phyloP scores from a whole-genome alignment of 1,140 invertebrate species.

The Eumeta japonica region DNA sequence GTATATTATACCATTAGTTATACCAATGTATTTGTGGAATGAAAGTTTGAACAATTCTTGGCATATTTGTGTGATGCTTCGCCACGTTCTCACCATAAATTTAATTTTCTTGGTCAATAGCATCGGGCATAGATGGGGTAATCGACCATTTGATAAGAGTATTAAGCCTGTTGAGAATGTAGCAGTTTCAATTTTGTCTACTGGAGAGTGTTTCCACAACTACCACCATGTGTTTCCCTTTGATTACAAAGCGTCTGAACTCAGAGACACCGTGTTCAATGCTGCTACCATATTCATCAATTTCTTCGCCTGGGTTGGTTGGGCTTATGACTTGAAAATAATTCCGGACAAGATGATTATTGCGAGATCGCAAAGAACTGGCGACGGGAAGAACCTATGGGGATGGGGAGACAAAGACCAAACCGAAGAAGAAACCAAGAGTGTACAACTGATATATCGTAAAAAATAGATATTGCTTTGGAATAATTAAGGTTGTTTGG shows the following conservation, averaged over 20 bases:
- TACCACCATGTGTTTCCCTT: slow-evolving; percentile 79
- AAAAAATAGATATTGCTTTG: background rate
- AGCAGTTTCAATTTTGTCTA: slow-evolving; percentile 7
- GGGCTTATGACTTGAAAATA: slow-evolving; percentile 47
- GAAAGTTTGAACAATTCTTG: slow-evolving; percentile 60
- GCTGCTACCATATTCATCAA: slow-evolving; percentile 52
- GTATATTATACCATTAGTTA: slow-evolving; percentile 59
- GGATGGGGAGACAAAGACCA: slow-evolving; percentile 8
- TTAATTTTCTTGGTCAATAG: slow-evolving; percentile 73
- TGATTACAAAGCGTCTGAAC: slow-evolving; percentile 70
- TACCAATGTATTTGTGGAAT: slow-evolving; percentile 67
- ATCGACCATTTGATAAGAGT: slow-evolving; percentile 67
- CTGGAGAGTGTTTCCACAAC: slow-evolving; percentile 57
- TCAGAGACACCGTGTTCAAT: slow-evolving; percentile 48
- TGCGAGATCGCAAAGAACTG: slow-evolving; percentile 51
- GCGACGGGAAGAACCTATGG: slow-evolving; percentile 48
- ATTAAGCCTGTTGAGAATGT: slow-evolving; percentile 7
- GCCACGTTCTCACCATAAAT: slow-evolving; percentile 63
- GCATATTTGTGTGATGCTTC: slow-evolving; percentile 56
- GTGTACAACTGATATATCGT: slow-evolving; percentile 3
- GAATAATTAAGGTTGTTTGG: too few relatives aligned
- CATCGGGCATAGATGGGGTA: slow-evolving; percentile 66
- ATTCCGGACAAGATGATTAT: slow-evolving; percentile 40
- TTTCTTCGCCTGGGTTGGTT: slow-evolving; percentile 48
- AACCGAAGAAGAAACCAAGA: slow-evolving; percentile 10